A percentile compares a stretch with the other conserved stretches of the same genome.
These are phyloP conservation scores for Marcusenius ussheri DNA, from an alignment of 2,113 vertebrate genomes.

Conservation along the genomic window DNA sequence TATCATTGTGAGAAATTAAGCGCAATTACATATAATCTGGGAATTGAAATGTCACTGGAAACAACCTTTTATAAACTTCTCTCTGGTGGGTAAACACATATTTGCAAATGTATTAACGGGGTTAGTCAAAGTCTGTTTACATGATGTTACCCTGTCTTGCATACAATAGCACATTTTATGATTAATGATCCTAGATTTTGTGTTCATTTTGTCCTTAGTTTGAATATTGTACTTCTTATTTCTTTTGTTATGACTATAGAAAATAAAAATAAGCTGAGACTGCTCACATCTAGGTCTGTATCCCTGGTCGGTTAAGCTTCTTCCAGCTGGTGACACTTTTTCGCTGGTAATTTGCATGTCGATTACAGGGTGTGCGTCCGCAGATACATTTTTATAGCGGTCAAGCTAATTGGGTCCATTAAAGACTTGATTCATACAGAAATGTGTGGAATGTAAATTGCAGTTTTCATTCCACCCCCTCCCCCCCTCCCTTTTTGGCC, in stretches of 20 bases:
- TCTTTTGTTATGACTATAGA: neutral
- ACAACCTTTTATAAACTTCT: neutral
- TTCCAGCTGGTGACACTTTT: neutral
- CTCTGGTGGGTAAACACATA: neutral
- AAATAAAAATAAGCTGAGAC: neutral
- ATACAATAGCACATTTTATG: neutral
- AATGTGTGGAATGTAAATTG: slow-evolving; percentile 35
- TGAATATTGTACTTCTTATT: neutral
- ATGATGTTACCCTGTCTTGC: neutral
- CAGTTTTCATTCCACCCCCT: slow-evolving; percentile 48
- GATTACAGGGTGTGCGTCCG: neutral
- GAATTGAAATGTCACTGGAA: neutral
- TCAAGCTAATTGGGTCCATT: slow-evolving; percentile 22
- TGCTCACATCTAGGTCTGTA: slow-evolving; percentile 26
- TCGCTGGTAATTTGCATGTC: neutral
- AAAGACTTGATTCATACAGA: slow-evolving; percentile 23
- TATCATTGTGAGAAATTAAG: neutral
- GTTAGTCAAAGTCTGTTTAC: neutral
- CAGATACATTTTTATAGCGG: neutral
- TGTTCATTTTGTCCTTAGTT: neutral
- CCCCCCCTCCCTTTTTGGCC: slow-evolving; percentile 35
- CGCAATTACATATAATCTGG: neutral
- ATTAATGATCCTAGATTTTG: neutral
- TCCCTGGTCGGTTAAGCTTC: slow-evolving; percentile 65
- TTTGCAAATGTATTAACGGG: neutral